Evolutionary conservation across 1,140 invertebrate species (phyloP).

Genomic region (Hylyphantes graminicola): DNA sequence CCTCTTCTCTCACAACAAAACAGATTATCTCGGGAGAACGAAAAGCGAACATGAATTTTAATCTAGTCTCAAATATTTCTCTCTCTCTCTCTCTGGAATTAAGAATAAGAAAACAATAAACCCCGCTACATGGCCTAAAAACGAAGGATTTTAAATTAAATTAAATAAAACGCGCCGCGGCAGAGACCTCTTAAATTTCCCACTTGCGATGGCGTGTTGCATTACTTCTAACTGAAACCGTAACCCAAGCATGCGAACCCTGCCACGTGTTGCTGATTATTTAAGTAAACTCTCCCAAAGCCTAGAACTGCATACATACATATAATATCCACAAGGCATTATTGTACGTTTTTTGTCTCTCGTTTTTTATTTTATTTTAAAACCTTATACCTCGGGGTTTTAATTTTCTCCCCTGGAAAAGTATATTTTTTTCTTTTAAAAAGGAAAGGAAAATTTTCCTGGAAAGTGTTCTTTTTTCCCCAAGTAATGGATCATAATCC

Average conservation of each 20-base stretch:
- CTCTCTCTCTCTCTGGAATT: constrained; percentile 30
- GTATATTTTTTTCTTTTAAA: constrained; percentile 18
- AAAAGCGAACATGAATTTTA: constrained; percentile 25
- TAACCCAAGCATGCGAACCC: constrained; percentile 44
- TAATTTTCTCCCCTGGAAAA: constrained; percentile 41
- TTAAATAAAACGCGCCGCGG: constrained; percentile 31
- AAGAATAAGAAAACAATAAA: constrained; percentile 41
- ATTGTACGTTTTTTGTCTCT: constrained; percentile 42
- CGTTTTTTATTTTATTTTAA: constrained; percentile 22
- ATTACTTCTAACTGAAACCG: constrained; percentile 32
- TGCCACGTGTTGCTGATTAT: constrained; percentile 53
- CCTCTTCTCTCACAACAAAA: background rate
- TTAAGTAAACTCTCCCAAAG: constrained; percentile 27
- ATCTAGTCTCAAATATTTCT: constrained; percentile 35
- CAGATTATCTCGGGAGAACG: background rate
- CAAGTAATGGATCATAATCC: constrained; percentile 59
- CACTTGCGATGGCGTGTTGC: constrained; percentile 39
- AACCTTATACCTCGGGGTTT: constrained; percentile 47
- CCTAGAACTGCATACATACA: constrained; percentile 48
- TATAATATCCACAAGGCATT: constrained; percentile 51
- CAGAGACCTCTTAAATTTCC: constrained; percentile 41
- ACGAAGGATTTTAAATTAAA: constrained; percentile 55
- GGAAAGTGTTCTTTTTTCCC: constrained; percentile 48
- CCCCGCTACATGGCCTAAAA: constrained; percentile 23
- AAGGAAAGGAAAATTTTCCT: constrained; percentile 29